Percentiles rank a stretch among this genome's conserved stretches.
These are phyloP conservation scores for Puntigrus tetrazona DNA, from an alignment of 2,113 vertebrate species.

Conservation along the genomic window DNA sequence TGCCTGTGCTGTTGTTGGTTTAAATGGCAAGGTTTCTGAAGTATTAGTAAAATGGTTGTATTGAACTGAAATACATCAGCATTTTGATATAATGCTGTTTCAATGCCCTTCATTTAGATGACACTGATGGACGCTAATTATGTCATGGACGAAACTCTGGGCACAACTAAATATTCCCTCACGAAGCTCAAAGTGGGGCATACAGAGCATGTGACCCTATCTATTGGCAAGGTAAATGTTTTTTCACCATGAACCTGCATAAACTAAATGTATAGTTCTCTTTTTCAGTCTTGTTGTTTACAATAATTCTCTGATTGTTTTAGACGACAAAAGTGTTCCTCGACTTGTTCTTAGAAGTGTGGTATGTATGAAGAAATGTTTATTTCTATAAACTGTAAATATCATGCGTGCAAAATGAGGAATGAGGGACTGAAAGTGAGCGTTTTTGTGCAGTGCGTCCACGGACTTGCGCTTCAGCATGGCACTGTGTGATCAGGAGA, in stretches of 20 bases:
- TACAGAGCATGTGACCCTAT: slow-evolving; percentile 80
- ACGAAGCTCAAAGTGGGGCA: slow-evolving; percentile 83
- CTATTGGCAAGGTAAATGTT: slow-evolving; percentile 86
- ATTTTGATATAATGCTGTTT: not conserved
- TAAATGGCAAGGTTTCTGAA: not conserved
- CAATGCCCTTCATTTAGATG: slow-evolving; percentile 72
- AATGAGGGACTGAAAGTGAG: not conserved
- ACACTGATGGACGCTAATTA: slow-evolving; percentile 98
- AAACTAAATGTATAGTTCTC: not conserved
- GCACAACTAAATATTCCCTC: slow-evolving; percentile 82
- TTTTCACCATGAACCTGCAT: not conserved
- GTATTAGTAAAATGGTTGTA: not conserved
- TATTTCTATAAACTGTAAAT: not conserved
- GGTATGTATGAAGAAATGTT: slow-evolving; percentile 71
- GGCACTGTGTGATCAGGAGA: slow-evolving; percentile 92
- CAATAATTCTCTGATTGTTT: slow-evolving; percentile 37
- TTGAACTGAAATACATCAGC: not conserved
- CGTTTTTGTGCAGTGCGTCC: slow-evolving; percentile 75
- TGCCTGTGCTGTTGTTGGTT: not conserved
- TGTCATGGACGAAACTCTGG: slow-evolving; percentile 94
- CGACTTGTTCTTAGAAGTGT: slow-evolving; percentile 89
- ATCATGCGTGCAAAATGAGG: not conserved
- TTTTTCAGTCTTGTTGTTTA: slow-evolving; percentile 38
- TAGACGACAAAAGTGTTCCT: slow-evolving; percentile 92
- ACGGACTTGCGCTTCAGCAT: slow-evolving; percentile 95